Evolutionary conservation across 2,888 invertebrate species (phyloP), one percentile per base, ranked within the genome.

Genomic region (Leptopterna dolabrata): DNA sequence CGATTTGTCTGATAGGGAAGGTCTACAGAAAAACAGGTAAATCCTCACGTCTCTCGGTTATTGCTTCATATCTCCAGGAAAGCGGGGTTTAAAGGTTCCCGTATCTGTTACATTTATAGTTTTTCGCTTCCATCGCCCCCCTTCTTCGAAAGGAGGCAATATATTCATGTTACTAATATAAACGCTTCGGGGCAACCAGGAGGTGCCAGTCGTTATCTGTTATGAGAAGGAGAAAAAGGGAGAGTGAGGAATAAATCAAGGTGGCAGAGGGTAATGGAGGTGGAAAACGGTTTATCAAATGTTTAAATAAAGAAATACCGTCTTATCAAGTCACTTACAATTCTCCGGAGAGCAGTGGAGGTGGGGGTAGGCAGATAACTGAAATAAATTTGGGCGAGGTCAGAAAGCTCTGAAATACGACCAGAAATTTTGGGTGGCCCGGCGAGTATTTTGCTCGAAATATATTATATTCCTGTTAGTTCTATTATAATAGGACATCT

Each of bases 101-200:
- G 45, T 78, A 78, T 78, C 78, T 78, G 78, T 78, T 78, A 78
- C 78, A 78, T 78, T 78, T 78, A 78, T 78, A 78, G 78, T 78
- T 78, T 78, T 78, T 78, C 78, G 78, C 78, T 78, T 43, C 78
- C 76, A 76, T 36, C n/a, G n/a, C n/a, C 3, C 76, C 36, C 36
- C 76, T 47, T 45, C 14, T 76, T 19, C 45, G 43, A 45, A 78
- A 78, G 78, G 45, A 45, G 78, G 78, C 78, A 78, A 78, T 78
- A 78, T 78, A 78, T 78, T 78, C 78, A 78, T 45, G 78, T 78
- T 78, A 78, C 78, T 78, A 78, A 78, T 78, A 78, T 78, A 78
- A 78, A 78, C 78, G 78, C 43, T 78, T 78, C 63, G 24, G 63
- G 63, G 63, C 24, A 63, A 11, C 24, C 63, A 19, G 27, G 63